Evolutionary conservation across 2,113 vertebrate species (phyloP), one percentile per base, ranked within the genome.

Genomic region (Prinia subflava): DNA sequence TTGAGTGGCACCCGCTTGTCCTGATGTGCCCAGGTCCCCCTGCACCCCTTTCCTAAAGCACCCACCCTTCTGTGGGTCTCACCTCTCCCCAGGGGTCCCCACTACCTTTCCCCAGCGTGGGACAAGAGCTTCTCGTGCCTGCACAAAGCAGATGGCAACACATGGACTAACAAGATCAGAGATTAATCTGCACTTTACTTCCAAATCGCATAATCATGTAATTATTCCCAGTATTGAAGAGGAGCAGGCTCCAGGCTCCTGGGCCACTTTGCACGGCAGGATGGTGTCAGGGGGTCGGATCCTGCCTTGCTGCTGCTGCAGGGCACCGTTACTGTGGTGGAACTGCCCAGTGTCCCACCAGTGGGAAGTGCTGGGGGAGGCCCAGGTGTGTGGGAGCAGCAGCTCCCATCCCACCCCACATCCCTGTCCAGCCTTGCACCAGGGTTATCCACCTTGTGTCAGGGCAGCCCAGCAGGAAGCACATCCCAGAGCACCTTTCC

Each of bases 131-230:
- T 74, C 87, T 92, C 76, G 49, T 53, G 62, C 63, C 63, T 55
- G 53, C 52, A 10, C 47, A 24, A 93, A 90, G 90, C 96, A 96
- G 94, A 96, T 97, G 96, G 95, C 85, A 79, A 77, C 90, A 87
- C 83, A 89, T 0, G 0, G 89, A 24, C 94, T 95, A 97, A 97
- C 64, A 20, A 95, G 95, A 96, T 96, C 95, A 94, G 94, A 93
- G 91, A 92, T 96, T 95, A 89, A 94, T 82, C 93, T 84, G 68
- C 83, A 41, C 89, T 97, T 94, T 84, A 89, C 91, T 92, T 92
- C 93, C 95, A 92, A 89, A 95, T 95, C 81, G 0, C 92, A 85
- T 91, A 95, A 96, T 92, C 67, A 42, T 15, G 46, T 90, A 88
- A 95, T 94, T 96, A 90, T 93, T 96, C 81, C 68, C 23, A 0